Evolutionary conservation across 2,888 invertebrate species (phyloP).

Genomic region (Platycheirus rosarum): DNA sequence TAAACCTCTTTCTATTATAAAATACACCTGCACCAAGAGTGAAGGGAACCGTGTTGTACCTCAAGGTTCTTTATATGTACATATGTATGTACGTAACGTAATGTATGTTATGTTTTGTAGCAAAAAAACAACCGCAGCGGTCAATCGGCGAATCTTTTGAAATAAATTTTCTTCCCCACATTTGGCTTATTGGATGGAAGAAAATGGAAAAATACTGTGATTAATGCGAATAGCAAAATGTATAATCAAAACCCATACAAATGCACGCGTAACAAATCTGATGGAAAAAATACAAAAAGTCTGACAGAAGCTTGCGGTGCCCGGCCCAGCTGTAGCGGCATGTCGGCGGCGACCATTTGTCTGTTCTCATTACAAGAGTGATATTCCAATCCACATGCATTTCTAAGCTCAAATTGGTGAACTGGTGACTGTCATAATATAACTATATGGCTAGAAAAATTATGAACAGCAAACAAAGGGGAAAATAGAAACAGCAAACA

Average conservation of each 20-base stretch:
- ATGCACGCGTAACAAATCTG: conserved; percentile 33
- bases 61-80: conserved; percentile 47
- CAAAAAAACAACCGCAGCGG: conserved; percentile 15
- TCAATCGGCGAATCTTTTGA: conserved; percentile 62
- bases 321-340: conserved; percentile 16
- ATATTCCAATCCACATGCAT: conserved; percentile 42
- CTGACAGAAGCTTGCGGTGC: conserved; percentile 29
- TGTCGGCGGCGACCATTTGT: conserved; percentile 59
- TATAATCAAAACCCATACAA: conserved; percentile 51
- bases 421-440: conserved; percentile 19
- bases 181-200: conserved; percentile 14
- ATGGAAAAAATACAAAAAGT: conserved; percentile 16
- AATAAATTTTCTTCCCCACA: conserved; percentile 28
- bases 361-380: conserved; percentile 46
- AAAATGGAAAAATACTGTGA: conserved; percentile 67
- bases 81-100: background rate
- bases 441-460: conserved; percentile 15
- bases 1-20: conserved; percentile 12
- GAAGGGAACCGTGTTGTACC: background rate
- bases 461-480: conserved; percentile 12
- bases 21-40: conserved; percentile 24
- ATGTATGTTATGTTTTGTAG: background rate
- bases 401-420: conserved; percentile 22
- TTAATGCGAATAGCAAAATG: conserved; percentile 47
- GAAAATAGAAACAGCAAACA: conserved; percentile 19